A percentile compares a stretch with the other conserved stretches of the same genome.
phyloP scores from a whole-genome alignment of 1,140 invertebrate species.

The Telenomus remus region DNA sequence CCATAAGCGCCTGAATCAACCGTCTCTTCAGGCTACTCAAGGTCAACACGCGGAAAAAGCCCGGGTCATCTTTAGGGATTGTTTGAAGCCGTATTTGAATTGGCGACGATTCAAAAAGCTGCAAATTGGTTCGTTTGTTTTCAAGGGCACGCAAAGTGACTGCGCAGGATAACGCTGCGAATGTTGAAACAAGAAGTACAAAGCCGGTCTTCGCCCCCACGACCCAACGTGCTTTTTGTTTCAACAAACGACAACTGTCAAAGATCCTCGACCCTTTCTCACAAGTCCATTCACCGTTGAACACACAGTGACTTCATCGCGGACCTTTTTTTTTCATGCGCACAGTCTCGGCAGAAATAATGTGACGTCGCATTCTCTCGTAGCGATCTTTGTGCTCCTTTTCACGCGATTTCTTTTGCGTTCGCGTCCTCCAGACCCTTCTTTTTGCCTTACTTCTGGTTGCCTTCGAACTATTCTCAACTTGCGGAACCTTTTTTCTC shows the following conservation, averaged over 20 bases:
- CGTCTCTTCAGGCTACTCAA: constrained; percentile 3
- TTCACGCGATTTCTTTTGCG: background rate
- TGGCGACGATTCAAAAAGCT: constrained; percentile 11
- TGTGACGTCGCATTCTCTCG: background rate
- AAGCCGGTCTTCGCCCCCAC: background rate
- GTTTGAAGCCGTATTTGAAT: constrained; percentile 16
- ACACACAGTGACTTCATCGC: constrained; percentile 1
- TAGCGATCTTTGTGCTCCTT: background rate
- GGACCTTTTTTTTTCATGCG: background rate
- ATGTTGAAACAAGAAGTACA: background rate
- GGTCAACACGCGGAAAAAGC: constrained; percentile 15
- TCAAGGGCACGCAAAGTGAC: constrained; percentile 22
- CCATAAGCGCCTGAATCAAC: constrained; percentile 4
- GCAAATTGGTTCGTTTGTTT: constrained; percentile 27
- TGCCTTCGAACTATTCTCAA: too few species aligned
- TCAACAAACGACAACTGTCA: constrained; percentile 11
- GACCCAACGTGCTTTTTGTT: background rate
- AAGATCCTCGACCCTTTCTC: constrained; percentile 1
- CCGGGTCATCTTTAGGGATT: background rate
- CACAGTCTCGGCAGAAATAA: background rate
- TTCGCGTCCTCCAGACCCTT: too few species aligned
- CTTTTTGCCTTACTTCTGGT: too few species aligned
- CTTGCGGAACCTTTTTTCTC: too few species aligned
- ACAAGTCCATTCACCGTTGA: constrained; percentile 4
- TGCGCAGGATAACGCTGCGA: background rate